Percentiles rank a stretch among this genome's conserved stretches.
These are phyloP conservation scores for Leucozona laternaria DNA, from an alignment of 2,888 invertebrate genomes.

Conservation along the genomic window DNA sequence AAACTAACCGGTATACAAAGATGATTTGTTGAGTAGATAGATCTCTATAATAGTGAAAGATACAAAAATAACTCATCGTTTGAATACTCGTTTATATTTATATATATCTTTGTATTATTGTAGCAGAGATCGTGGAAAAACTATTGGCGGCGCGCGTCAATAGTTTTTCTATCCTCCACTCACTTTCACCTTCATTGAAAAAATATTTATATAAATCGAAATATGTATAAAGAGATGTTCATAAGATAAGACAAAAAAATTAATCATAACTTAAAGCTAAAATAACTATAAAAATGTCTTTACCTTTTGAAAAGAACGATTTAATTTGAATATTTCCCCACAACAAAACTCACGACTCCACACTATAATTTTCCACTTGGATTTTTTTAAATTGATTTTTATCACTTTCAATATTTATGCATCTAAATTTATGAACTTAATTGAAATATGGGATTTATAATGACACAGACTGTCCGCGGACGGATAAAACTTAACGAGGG, in stretches of 20 bases:
- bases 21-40: conserved; percentile 14
- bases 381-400: background rate
- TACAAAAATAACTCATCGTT: conserved; percentile 30
- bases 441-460: conserved; percentile 10
- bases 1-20: conserved; percentile 48
- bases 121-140: conserved; percentile 14
- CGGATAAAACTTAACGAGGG: conserved; percentile 4
- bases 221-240: background rate
- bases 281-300: background rate
- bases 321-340: conserved; percentile 44
- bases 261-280: background rate
- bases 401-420: conserved; percentile 32
- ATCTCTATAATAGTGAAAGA: conserved; percentile 14
- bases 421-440: conserved; percentile 8
- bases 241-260: background rate
- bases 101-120: background rate
- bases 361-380: conserved; percentile 45
- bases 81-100: background rate
- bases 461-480: background rate
- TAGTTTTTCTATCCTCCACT: conserved; percentile 34
- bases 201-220: conserved; percentile 5
- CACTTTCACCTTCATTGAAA: conserved; percentile 67
- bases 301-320: conserved; percentile 26
- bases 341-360: conserved; percentile 28
- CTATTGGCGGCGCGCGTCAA: background rate